Conservation (phyloP, 1,140 invertebrate species). For the Lordiphosa mommai region DNA sequence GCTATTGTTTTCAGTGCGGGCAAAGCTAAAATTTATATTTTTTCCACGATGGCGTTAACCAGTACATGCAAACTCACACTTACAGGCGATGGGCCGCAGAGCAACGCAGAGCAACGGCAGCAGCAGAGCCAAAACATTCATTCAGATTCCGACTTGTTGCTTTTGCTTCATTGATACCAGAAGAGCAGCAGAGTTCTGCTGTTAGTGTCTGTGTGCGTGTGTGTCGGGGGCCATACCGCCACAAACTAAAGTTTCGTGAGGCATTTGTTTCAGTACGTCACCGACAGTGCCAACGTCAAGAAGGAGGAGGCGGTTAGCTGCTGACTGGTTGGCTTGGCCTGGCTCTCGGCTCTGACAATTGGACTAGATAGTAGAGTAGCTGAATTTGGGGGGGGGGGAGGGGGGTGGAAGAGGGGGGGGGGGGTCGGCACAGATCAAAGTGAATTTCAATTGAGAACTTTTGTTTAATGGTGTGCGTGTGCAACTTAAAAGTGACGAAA, state of each 20-base stretch:
- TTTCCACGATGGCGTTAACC: conserved; percentile 59
- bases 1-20: conserved; percentile 50
- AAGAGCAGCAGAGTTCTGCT: conserved; percentile 1
- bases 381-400: too few species aligned
- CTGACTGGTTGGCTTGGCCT: background rate
- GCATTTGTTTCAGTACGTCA: conserved; percentile 73
- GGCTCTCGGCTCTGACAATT: conserved; percentile 34
- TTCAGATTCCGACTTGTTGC: conserved; percentile 24
- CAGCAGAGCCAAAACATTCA: conserved; percentile 39
- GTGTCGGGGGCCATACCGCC: conserved; percentile 26
- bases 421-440: conserved; percentile 39
- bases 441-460: conserved; percentile 45
- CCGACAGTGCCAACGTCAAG: conserved; percentile 71
- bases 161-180: conserved; percentile 17
- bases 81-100: conserved; percentile 26
- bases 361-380: conserved; percentile 7
- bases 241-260: conserved; percentile 63
- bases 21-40: conserved; percentile 20
- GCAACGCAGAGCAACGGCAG: conserved; percentile 9
- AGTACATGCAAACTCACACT: conserved; percentile 73
- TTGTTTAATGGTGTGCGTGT: conserved; percentile 33
- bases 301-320: conserved; percentile 62
- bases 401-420: background rate
- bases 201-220: conserved; percentile 20
- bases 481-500: conserved; percentile 29